Percentiles rank a stretch among this genome's conserved stretches.
Conservation (phyloP, 1,140 invertebrate species). For the Pseudobourletiella spinata region DNA sequence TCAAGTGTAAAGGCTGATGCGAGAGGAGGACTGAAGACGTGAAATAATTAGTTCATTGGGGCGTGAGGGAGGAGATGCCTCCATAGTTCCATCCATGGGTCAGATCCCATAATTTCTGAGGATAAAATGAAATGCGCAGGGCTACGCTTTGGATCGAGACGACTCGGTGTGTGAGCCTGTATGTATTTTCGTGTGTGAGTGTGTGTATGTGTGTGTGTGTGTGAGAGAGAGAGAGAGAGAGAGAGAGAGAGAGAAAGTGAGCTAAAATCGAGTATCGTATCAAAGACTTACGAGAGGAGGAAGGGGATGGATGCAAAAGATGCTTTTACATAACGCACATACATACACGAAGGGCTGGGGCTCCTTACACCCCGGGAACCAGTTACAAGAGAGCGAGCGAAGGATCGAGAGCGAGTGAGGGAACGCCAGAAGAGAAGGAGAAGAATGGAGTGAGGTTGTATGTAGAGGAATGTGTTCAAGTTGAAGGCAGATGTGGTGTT, state of each 20-base stretch:
- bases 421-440: neutral
- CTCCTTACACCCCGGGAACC: neutral
- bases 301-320: too few relatives aligned
- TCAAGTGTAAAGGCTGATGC: neutral
- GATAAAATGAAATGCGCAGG: constrained; percentile 6
- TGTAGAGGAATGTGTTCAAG: neutral
- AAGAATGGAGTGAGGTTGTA: neutral
- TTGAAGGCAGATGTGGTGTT: constrained; percentile 8
- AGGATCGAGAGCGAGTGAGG: neutral
- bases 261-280: too few relatives aligned
- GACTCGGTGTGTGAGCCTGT: too few relatives aligned
- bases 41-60: constrained; percentile 18
- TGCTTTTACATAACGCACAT: too few relatives aligned
- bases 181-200: too few relatives aligned
- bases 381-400: neutral
- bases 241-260: too few relatives aligned
- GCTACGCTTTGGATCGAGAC: too few relatives aligned
- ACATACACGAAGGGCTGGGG: too few relatives aligned
- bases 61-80: constrained; percentile 13
- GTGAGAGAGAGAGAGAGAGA: too few relatives aligned
- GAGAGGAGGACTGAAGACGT: neutral
- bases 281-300: too few relatives aligned
- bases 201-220: too few relatives aligned
- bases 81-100: constrained; percentile 13
- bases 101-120: constrained; percentile 4